Evolutionary conservation across 2,888 invertebrate species (phyloP).

Genomic region (Tachina grossa): DNA sequence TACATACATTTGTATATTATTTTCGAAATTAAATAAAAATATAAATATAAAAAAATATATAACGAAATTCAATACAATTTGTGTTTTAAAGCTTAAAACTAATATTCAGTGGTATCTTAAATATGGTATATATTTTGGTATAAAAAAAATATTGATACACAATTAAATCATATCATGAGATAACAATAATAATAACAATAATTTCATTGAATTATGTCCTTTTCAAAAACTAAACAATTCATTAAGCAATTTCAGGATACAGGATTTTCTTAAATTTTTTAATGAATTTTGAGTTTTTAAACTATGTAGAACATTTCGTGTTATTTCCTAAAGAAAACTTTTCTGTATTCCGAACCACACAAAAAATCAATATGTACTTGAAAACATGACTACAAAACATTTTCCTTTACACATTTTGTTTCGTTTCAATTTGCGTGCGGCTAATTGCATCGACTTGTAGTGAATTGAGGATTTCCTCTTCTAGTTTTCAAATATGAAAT

Average conservation of each 20-base stretch:
- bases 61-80: no score
- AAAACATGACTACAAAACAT: constrained; percentile 66
- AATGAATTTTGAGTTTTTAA: constrained; percentile 20
- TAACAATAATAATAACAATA: no score
- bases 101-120: no score
- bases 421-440: constrained; percentile 66
- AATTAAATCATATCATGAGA: no score
- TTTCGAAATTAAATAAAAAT: no score
- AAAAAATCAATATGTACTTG: constrained; percentile 58
- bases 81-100: no score
- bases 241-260: not conserved
- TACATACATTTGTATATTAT: no score
- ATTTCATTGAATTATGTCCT: not conserved
- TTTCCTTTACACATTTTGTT: constrained; percentile 53
- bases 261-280: not conserved
- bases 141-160: no score
- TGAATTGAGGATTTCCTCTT: constrained; percentile 70
- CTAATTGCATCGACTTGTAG: constrained; percentile 69
- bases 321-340: not conserved
- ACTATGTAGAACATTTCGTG: constrained; percentile 7
- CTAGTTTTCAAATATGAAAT: constrained; percentile 57
- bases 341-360: constrained; percentile 1
- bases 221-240: not conserved
- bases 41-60: no score
- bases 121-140: no score